Evolutionary conservation across 2,113 vertebrate genomes (phyloP).

Genomic region (Megaptera novaeangliae): DNA sequence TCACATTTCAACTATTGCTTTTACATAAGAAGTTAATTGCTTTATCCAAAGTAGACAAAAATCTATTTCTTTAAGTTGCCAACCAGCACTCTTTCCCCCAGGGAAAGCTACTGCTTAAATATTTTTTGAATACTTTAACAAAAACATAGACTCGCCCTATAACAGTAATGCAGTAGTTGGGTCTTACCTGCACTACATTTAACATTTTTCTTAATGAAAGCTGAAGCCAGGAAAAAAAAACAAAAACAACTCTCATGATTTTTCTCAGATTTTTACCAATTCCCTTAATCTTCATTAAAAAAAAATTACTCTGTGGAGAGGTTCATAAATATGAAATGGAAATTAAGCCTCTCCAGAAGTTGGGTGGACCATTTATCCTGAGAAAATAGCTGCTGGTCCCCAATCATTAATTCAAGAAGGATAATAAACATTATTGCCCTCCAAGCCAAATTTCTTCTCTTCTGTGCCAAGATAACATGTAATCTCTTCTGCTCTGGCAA

Average conservation of each 20-base stretch:
- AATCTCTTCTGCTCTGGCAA: background rate
- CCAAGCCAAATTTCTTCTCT: background rate
- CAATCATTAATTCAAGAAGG: background rate
- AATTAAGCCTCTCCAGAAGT: background rate
- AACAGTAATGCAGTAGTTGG: background rate
- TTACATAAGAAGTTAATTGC: conserved; percentile 56
- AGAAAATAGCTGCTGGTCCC: background rate
- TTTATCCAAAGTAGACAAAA: conserved; percentile 67
- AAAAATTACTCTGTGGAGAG: background rate
- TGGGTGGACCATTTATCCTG: background rate
- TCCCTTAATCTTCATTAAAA: background rate
- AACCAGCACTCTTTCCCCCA: background rate
- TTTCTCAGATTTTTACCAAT: conserved; percentile 9
- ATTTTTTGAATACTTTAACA: conserved; percentile 20
- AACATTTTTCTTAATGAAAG: conserved; percentile 14
- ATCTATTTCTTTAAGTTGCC: conserved; percentile 9
- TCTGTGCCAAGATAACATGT: background rate
- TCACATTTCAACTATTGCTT: conserved; percentile 79
- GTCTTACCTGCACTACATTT: conserved; percentile 23
- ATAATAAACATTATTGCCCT: background rate
- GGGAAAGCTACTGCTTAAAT: conserved; percentile 15
- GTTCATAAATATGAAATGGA: background rate
- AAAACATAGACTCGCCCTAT: background rate
- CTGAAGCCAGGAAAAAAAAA: background rate
- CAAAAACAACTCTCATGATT: background rate